These are phyloP conservation scores for Keiferia lycopersicella DNA, from an alignment of 2,888 invertebrate genomes.

Conservation along the genomic window DNA sequence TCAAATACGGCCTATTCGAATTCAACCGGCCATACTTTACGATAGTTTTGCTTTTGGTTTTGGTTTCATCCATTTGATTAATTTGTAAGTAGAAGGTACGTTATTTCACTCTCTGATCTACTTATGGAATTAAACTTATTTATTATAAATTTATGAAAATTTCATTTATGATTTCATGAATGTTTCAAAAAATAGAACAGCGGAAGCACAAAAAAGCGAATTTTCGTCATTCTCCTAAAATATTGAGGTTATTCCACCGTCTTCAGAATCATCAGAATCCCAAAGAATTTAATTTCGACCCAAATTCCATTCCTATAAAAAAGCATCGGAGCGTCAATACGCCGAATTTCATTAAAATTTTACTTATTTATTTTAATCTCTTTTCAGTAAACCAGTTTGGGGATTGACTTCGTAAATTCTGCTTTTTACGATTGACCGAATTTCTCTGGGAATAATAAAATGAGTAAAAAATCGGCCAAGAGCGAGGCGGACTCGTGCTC, in stretches of 20 bases:
- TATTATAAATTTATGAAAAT: constrained; percentile 7
- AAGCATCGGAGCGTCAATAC: constrained; percentile 4
- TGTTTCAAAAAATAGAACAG: constrained; percentile 16
- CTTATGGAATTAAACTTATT: neutral
- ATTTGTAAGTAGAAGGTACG: no score
- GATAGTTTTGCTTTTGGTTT: neutral
- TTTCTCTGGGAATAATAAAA: constrained; percentile 16
- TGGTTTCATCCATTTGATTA: neutral
- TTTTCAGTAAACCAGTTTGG: constrained; percentile 12
- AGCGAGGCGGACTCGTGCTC: no score
- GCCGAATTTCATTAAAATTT: constrained; percentile 20
- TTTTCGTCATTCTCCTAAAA: constrained; percentile 15
- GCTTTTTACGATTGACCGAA: constrained; percentile 14
- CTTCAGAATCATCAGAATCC: constrained; percentile 16
- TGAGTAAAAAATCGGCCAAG: no score
- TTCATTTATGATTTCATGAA: neutral
- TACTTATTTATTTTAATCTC: constrained; percentile 11
- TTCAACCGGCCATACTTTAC: no score
- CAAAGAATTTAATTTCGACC: constrained; percentile 2
- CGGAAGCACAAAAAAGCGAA: constrained; percentile 12
- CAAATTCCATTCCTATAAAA: constrained; percentile 13
- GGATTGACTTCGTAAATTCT: constrained; percentile 16
- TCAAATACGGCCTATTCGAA: no score
- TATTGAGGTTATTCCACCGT: constrained; percentile 9
- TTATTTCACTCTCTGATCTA: neutral